These are phyloP conservation scores for Globicephala melas DNA, from an alignment of 2,113 vertebrate genomes.

Conservation along the genomic window DNA sequence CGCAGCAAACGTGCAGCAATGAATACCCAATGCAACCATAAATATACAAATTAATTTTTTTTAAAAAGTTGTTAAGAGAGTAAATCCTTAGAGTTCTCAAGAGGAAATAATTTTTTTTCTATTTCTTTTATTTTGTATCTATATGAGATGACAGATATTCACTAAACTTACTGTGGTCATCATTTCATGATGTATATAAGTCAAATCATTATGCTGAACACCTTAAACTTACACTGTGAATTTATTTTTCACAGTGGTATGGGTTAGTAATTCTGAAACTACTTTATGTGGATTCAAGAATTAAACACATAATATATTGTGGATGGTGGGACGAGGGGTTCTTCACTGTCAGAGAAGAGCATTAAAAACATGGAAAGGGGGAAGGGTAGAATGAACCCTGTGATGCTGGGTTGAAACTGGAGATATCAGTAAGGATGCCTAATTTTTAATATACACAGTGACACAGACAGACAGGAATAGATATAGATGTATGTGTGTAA, in stretches of 20 bases:
- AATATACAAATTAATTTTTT: not conserved
- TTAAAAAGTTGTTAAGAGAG: not conserved
- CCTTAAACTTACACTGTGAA: not conserved
- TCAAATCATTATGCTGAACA: too few relatives aligned
- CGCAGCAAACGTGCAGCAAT: not conserved
- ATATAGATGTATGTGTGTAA: too few relatives aligned
- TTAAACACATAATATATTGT: not conserved
- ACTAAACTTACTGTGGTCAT: too few relatives aligned
- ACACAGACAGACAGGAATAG: not conserved
- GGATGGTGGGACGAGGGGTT: not conserved
- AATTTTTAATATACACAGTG: not conserved
- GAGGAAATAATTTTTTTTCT: too few relatives aligned
- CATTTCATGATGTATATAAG: too few relatives aligned
- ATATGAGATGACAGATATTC: too few relatives aligned
- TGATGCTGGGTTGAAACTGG: not conserved
- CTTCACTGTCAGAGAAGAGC: too few relatives aligned
- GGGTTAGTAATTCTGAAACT: not conserved
- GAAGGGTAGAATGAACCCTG: not conserved
- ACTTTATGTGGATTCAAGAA: not conserved
- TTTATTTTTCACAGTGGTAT: not conserved
- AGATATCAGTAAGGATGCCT: not conserved
- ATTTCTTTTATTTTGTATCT: too few relatives aligned
- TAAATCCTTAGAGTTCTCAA: too few relatives aligned
- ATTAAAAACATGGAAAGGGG: not conserved
- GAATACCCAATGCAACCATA: not conserved